Evolutionary conservation across 1,140 invertebrate species (phyloP), one percentile per base, ranked within the genome.

Genomic region (Drosophila sturtevanti): DNA sequence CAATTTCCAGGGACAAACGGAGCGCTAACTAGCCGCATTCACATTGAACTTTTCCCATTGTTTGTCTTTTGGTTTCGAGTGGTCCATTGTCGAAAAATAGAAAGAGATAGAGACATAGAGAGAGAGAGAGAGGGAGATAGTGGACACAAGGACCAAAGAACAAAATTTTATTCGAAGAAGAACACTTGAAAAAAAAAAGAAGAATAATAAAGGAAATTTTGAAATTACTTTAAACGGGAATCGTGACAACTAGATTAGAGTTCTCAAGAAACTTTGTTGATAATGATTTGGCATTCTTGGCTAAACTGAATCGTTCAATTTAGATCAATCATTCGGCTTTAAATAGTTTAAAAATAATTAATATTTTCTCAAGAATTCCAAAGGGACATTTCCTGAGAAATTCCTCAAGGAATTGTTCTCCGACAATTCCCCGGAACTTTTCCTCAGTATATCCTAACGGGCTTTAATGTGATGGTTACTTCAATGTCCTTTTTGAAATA

Each of bases 11-110:
- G 37, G 27, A 54, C 59, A 68, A 72, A 61, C 56, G 69, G 35
- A 61, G 70, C 74, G 65, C 81, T 82, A 82, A 82, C 81, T 85
- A 85, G 62, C 61, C 48, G 77, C 64, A 84, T 79, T 79, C 72
- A 79, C 52, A 59, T 63, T 52, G 34, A 41, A 51, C 64, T 76
- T 63, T 76, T 63, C 48, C 18, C 77, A 54, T 80, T 79, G 77
- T 78, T 77, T 41, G 64, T 5, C 61, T 56, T 31, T 52, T 62
- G 77, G 63, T 65, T 38, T 63, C 5, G 18, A 16, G 18, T 21
- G 27, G 12, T 31, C 21, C 51, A 65, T 74, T 65, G 64, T 12
- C 22, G 22, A 16, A 59, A 55, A 14, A 22, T 27, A 37, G 48
- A 27, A 14, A 27, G 18, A 7, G 22, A 55, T 9, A 18, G 22